Base-by-base conservation (phyloP, 1,140 invertebrate species). In the Sweltsa coloradensis region DNA sequence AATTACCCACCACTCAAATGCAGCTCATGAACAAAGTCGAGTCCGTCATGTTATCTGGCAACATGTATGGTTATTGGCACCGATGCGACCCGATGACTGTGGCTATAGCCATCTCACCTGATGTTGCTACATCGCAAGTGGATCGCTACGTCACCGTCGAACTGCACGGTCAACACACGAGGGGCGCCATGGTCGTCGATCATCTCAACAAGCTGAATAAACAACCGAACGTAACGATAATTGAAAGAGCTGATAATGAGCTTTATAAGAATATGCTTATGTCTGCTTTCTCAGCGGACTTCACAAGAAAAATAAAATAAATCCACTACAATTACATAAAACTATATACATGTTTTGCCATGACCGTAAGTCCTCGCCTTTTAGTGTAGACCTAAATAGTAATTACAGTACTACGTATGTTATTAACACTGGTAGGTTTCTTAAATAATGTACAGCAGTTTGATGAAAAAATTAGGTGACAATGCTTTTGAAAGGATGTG, bases 161-260 rank as follows among this genome's bases (percentile, higher is more conserved):
- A 54, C 58, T 79, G 5, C 51, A 56, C 41, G 75, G 75, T n/a
- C 53, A 51, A 7, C 64, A 64, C 50, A 78, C 76, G 1, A 63
- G 78, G 53, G 78, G 76, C 2, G 71, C 75, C 58, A 66, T 78
- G 50, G 68, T 76, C 0, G 57, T 80, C 24, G 74, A 78, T 65
- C 73, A 75, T 58, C 52, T 69, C 11, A 3, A 47, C 11, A 58
- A 59, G 9, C n/a, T n/a, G n/a, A 58, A 60, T 5, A 61, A 62
- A 5, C 57, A 68, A 29, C 63, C 67, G 5, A 79, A 79, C 59
- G 67, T 72, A 3, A 57, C 58, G 16, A 53, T 79, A 16, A 69
- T 79, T 37, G 64, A 70, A 21, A 14, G 36, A 22, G 36, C 41
- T 2, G 34, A 47, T 19, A 14, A n/a, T 19, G 16, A 22, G 9